phyloP scores from a whole-genome alignment of 2,888 invertebrate species.

The Erebia epiphron region DNA sequence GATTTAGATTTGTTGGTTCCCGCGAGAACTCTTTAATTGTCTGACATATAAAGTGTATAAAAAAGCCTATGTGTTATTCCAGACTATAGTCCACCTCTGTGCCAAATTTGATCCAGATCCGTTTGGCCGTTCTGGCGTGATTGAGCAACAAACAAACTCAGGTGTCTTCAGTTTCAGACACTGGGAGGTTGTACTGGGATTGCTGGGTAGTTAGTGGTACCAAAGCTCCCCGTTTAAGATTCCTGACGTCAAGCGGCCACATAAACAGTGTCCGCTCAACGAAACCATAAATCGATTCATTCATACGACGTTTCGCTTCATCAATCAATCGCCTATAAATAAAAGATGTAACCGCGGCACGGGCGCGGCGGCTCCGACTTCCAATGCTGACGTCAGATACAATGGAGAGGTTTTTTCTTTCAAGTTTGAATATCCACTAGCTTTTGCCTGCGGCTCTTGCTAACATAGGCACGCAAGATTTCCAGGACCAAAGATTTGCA shows the following conservation, averaged over 20 bases:
- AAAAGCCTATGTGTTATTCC: too few species aligned
- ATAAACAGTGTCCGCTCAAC: constrained; percentile 66
- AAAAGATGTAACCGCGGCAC: constrained; percentile 66
- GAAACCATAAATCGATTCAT: constrained; percentile 76
- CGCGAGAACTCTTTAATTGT: too few species aligned
- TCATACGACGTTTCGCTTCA: constrained; percentile 73
- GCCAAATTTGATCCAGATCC: too few species aligned
- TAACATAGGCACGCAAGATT: too few species aligned
- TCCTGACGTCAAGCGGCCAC: constrained; percentile 69
- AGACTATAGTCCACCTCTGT: too few species aligned
- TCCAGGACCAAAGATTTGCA: too few species aligned
- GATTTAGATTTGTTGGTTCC: too few species aligned
- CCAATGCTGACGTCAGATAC: constrained; percentile 66
- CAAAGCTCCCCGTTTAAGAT: constrained; percentile 56
- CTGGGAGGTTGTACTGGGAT: background rate
- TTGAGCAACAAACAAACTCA: too few species aligned
- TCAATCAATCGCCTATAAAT: constrained; percentile 76
- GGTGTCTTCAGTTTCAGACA: too few species aligned
- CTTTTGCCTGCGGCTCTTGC: background rate
- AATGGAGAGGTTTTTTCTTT: constrained; percentile 49
- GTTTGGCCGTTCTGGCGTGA: too few species aligned
- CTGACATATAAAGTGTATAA: too few species aligned
- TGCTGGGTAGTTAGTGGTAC: constrained; percentile 17
- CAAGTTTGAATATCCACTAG: constrained; percentile 40
- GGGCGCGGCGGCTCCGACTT: constrained; percentile 62